Evolutionary conservation across 2,113 vertebrate species (phyloP).

Genomic region (Himantopus leucocephalus): DNA sequence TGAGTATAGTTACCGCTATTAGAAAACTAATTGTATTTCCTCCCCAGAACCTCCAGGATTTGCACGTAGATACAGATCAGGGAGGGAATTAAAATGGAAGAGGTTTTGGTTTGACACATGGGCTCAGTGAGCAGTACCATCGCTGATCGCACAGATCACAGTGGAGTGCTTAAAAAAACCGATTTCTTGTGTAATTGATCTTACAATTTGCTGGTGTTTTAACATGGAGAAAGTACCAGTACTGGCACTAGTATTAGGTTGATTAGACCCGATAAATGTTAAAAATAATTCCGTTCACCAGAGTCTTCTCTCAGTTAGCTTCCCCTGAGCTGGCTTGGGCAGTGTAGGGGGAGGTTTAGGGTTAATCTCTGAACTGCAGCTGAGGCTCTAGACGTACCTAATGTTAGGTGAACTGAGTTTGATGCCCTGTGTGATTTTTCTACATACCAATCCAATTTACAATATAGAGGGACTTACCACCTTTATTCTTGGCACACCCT

Average conservation of each 20-base stretch:
- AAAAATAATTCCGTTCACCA: not conserved
- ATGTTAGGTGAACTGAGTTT: not conserved
- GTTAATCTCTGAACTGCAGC: not conserved
- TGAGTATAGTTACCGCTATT: not conserved
- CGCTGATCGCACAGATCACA: not conserved
- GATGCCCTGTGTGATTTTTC: not conserved
- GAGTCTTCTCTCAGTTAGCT: not conserved
- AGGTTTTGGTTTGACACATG: not conserved
- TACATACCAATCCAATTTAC: not conserved
- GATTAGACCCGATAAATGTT: not conserved
- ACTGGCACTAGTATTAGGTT: fast-evolving
- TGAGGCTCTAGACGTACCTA: not conserved
- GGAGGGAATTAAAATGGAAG: not conserved
- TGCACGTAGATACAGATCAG: not conserved
- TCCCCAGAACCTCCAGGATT: not conserved
- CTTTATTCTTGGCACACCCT: not conserved
- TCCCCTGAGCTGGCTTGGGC: not conserved
- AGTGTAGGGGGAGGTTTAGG: not conserved
- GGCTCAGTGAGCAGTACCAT: not conserved
- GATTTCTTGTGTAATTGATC: fast-evolving
- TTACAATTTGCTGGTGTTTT: not conserved
- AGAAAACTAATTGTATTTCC: fast-evolving
- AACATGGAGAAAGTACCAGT: not conserved
- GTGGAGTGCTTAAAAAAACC: not conserved
- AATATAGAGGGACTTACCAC: not conserved